phyloP scores from a whole-genome alignment of 2,113 vertebrate species.

The Dermatemys mawii region DNA sequence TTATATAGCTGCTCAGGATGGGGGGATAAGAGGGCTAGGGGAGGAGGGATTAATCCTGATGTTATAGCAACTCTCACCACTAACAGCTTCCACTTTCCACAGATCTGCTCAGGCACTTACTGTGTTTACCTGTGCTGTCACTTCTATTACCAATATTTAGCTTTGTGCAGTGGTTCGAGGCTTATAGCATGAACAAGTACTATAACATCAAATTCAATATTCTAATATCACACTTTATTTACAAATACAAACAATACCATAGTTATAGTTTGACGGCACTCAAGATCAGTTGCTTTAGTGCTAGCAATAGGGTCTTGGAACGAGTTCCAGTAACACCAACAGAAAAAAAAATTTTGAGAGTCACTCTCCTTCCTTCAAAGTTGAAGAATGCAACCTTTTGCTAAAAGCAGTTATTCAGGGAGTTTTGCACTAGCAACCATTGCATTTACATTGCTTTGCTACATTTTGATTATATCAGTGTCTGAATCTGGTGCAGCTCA shows the following conservation, averaged over 20 bases:
- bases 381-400: not conserved
- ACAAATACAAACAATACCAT: not conserved
- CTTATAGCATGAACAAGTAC: not conserved
- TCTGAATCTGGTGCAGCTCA: not conserved
- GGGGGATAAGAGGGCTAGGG: not conserved
- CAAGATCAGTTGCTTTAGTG: not conserved
- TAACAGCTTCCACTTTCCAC: rapidly evolving
- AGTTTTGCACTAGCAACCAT: not conserved
- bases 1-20: not conserved
- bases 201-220: not conserved
- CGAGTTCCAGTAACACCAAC: not conserved
- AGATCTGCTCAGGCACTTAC: not conserved
- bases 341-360: not conserved
- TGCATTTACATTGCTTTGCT: not conserved
- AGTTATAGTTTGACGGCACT: not conserved
- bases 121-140: not conserved
- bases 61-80: not conserved
- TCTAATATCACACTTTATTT: not conserved
- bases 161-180: not conserved
- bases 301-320: not conserved
- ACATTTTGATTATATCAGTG: not conserved
- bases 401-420: not conserved
- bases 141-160: not conserved
- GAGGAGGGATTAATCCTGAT: not conserved
- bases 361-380: not conserved